phyloP scores from a whole-genome alignment of 1,140 invertebrate genomes.

The Grapholita molesta region DNA sequence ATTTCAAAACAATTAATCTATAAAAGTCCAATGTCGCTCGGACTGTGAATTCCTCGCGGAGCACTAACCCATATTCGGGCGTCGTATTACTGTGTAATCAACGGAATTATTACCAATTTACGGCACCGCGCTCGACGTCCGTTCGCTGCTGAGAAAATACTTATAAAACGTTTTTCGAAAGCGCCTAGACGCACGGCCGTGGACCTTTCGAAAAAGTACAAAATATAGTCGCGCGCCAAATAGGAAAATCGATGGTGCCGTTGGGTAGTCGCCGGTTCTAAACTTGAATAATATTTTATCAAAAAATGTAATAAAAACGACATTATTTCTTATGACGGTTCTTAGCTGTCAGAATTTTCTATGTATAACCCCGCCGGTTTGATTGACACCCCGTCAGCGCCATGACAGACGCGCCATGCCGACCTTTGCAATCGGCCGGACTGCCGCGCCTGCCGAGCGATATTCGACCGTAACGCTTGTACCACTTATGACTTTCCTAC shows the following conservation, averaged over 20 bases:
- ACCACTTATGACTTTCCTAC: conserved; percentile 68
- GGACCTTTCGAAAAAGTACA: conserved; percentile 68
- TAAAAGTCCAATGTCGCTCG: conserved; percentile 39
- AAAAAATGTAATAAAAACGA: conserved; percentile 78
- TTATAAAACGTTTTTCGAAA: conserved; percentile 73
- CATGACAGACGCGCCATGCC: conserved; percentile 12
- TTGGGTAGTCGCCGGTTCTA: conserved; percentile 54
- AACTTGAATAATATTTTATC: conserved; percentile 76
- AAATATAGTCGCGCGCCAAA: conserved; percentile 68
- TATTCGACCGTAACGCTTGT: conserved; percentile 50
- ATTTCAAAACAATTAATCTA: conserved; percentile 31
- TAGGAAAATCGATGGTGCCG: conserved; percentile 74
- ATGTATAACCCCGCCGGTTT: conserved; percentile 51
- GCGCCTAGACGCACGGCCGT: conserved; percentile 60
- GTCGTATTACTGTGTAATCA: conserved; percentile 71
- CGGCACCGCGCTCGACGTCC: conserved; percentile 64
- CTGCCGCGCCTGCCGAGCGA: conserved; percentile 40
- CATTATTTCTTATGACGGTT: conserved; percentile 74
- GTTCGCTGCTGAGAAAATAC: conserved; percentile 63
- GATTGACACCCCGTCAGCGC: conserved; percentile 12
- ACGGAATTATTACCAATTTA: conserved; percentile 74
- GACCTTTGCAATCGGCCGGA: conserved; percentile 49
- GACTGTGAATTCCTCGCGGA: conserved; percentile 34
- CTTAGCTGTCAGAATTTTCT: conserved; percentile 75
- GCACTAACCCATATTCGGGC: conserved; percentile 72